Base-by-base conservation (phyloP, 2,113 vertebrate species). In the Australoheros scitulus region DNA sequence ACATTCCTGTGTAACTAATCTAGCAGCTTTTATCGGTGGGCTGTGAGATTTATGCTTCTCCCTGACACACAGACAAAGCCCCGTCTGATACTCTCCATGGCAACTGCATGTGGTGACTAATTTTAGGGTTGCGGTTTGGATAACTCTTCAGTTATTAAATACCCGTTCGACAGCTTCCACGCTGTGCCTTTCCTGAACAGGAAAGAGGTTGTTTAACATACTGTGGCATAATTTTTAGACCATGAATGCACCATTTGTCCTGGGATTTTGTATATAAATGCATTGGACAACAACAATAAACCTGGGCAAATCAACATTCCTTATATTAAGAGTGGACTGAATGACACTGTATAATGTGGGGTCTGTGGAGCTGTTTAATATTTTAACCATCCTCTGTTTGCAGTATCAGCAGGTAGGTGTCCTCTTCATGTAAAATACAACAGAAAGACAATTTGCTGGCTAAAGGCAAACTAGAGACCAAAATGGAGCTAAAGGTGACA, bases 41-140 rank as follows among this genome's bases (percentile, higher is more conserved):
- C 74, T 77, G 78, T 77, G 77, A 85, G 88, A 91, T 93, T 92
- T 88, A 92, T 92, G 88, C 86, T 57, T 87, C 83, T 89, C 76
- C 50, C 87, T 80, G 88, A 89, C 85, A 90, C 74, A 63, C 78
- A 87, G 81, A 87, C 90, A 91, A 90, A 90, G 84, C 79, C 80
- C 76, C 1, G 60, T 76, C 87, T 88, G 89, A 93, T 91, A 76
- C 83, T 93, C 92, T 88, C 90, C 92, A 93, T 93, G 89, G 93
- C 91, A 94, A 93, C 91, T 41, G 84, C 84, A 81, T 24, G 78
- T 57, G 72, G 88, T 70, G 81, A 88, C 90, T 91, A 87, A 91
- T 91, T 91, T 91, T 85, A 83, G 90, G 88, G 85, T 61, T 80
- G 90, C 32, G 65, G 80, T 91, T 88, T 70, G 84, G 91, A 91